Percentiles rank a stretch among this genome's conserved stretches.
phyloP scores from a whole-genome alignment of 2,888 invertebrate species.

The Clepsis dumicolana region DNA sequence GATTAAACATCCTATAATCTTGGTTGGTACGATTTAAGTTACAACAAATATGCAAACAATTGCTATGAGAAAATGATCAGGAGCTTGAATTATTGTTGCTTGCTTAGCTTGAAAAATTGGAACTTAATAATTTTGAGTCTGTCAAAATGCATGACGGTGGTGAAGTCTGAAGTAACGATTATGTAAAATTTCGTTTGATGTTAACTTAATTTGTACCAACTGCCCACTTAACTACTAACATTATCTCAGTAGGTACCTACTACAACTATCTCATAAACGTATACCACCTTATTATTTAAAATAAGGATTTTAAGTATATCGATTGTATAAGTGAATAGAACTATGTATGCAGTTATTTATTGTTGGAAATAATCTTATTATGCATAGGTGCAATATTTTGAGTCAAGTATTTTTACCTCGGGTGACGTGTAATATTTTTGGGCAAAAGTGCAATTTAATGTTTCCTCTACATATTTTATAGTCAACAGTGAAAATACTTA shows the following conservation, averaged over 20 bases:
- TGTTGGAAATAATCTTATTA: slow-evolving; percentile 69
- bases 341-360: slow-evolving; percentile 82
- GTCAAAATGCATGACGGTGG: not conserved
- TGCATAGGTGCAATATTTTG: slow-evolving; percentile 69
- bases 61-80: not conserved
- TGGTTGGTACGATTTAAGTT: slow-evolving; percentile 6
- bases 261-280: slow-evolving; percentile 61
- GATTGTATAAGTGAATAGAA: slow-evolving; percentile 59
- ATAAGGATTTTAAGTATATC: slow-evolving; percentile 79
- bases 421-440: slow-evolving; percentile 39
- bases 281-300: slow-evolving; percentile 81
- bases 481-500: slow-evolving; percentile 4
- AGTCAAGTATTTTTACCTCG: slow-evolving; percentile 49
- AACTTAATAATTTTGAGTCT: not conserved
- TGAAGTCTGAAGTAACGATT: no score
- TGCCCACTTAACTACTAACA: slow-evolving; percentile 10
- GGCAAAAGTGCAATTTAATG: not conserved
- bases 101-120: not conserved
- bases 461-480: slow-evolving; percentile 6
- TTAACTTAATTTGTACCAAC: slow-evolving; percentile 19
- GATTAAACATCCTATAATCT: not conserved
- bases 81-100: not conserved
- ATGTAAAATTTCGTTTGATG: not conserved
- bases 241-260: not conserved
- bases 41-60: not conserved